phyloP scores from a whole-genome alignment of 2,797 vertebrate species.

The Ctenosaura bakeri region DNA sequence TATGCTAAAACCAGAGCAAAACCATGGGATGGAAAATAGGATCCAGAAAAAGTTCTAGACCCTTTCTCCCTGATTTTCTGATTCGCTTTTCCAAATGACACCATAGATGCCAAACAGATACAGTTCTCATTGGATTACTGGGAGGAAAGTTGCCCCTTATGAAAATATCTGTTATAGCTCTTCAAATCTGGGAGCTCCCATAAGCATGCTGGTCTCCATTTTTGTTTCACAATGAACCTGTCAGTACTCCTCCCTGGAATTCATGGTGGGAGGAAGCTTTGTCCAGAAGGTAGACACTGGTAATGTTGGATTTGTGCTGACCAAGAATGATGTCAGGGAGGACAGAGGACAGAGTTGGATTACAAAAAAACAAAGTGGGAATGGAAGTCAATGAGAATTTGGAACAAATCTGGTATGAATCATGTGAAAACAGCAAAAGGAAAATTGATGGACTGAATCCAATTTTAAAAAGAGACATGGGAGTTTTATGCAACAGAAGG shows the following conservation, averaged over 20 bases:
- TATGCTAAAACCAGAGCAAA: background rate
- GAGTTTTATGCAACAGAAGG: background rate
- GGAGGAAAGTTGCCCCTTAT: background rate
- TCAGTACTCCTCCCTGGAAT: background rate
- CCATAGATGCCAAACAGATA: background rate
- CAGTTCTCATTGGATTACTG: background rate
- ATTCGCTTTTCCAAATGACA: background rate
- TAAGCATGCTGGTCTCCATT: background rate
- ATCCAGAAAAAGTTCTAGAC: background rate
- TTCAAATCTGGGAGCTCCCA: background rate
- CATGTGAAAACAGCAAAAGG: background rate
- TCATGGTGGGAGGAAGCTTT: too few relatives aligned
- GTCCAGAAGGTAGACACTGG: too few relatives aligned
- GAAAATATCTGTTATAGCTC: background rate
- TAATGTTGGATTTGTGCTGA: too few relatives aligned
- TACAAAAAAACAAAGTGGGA: background rate
- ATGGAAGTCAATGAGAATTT: too few relatives aligned
- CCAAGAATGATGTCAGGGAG: background rate
- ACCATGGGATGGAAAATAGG: background rate
- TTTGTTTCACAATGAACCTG: background rate
- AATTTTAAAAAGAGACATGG: background rate
- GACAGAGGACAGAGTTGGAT: background rate
- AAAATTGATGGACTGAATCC: background rate
- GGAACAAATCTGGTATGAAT: background rate
- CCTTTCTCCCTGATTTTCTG: background rate